Evolutionary conservation across 2,113 vertebrate genomes (phyloP).

Genomic region (Lophura nycthemera): DNA sequence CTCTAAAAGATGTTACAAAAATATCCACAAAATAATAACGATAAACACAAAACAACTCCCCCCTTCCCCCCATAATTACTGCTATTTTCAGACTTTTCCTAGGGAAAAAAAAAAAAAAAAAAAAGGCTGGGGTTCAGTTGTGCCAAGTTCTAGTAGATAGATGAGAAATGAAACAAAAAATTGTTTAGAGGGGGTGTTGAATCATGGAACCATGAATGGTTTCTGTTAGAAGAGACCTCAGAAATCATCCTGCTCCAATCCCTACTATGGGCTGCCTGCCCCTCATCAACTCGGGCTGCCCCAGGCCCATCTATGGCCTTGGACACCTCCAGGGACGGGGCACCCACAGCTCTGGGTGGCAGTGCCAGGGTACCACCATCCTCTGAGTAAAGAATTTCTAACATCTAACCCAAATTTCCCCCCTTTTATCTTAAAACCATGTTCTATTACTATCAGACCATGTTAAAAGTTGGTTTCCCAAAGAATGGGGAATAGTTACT

Average conservation of each 20-base stretch:
- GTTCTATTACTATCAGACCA: not conserved
- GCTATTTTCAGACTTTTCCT: not conserved
- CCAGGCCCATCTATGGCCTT: not conserved
- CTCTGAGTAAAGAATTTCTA: no score
- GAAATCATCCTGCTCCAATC: not conserved
- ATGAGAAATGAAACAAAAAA: not conserved
- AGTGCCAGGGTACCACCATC: not conserved
- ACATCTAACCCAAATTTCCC: not conserved
- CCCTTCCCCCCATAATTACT: not conserved
- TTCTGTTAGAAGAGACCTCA: not conserved
- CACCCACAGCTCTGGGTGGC: no score
- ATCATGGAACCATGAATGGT: not conserved
- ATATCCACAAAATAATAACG: conserved; percentile 70
- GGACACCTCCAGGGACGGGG: not conserved
- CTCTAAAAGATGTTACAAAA: conserved; percentile 78
- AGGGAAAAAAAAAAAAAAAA: not conserved
- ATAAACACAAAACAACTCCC: conserved; percentile 45
- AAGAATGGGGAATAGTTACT: not conserved
- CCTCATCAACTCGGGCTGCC: not conserved
- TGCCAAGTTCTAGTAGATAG: not conserved
- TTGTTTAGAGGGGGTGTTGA: not conserved
- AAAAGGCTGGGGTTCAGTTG: not conserved
- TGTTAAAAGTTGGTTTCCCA: not conserved
- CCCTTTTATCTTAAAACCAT: not conserved
- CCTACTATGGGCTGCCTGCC: not conserved